phyloP scores from a whole-genome alignment of 2,888 invertebrate species.

The Cryptops parisi region DNA sequence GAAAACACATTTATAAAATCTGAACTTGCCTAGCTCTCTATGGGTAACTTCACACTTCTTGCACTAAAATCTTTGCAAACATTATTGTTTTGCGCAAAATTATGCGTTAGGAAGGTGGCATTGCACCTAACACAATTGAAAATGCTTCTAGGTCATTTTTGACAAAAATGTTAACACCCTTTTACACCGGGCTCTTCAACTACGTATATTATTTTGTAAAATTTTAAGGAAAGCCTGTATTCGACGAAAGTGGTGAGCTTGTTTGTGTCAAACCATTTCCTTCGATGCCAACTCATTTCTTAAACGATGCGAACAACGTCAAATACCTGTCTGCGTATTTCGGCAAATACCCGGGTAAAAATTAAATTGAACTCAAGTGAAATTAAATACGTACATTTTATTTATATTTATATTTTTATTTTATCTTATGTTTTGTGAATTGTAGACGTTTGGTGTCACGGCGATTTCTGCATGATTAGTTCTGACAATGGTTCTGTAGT shows the following conservation, averaged over 20 bases:
- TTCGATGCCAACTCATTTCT: constrained; percentile 41
- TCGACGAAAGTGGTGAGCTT: constrained; percentile 38
- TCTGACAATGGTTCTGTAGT: constrained; percentile 38
- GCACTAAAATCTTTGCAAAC: too few relatives aligned
- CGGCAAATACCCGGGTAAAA: constrained; percentile 26
- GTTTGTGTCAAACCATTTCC: constrained; percentile 42
- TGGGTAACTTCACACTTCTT: too few relatives aligned
- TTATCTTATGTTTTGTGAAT: neutral
- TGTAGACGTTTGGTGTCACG: constrained; percentile 41
- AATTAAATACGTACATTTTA: neutral
- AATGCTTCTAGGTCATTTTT: too few relatives aligned
- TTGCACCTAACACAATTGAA: too few relatives aligned
- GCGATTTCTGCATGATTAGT: constrained; percentile 39
- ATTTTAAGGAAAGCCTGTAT: constrained; percentile 35
- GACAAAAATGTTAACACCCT: too few relatives aligned
- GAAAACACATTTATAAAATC: too few relatives aligned
- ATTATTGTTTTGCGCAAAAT: too few relatives aligned
- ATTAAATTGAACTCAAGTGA: neutral
- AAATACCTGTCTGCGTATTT: constrained; percentile 39
- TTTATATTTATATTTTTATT: too few relatives aligned
- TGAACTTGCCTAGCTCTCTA: too few relatives aligned
- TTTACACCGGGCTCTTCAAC: too few relatives aligned
- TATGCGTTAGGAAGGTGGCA: too few relatives aligned
- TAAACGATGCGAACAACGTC: constrained; percentile 34
- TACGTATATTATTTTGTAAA: too few relatives aligned